A percentile compares a stretch with the other conserved stretches of the same genome.
phyloP scores from a whole-genome alignment of 2,888 invertebrate species.

The Euproctis similis region DNA sequence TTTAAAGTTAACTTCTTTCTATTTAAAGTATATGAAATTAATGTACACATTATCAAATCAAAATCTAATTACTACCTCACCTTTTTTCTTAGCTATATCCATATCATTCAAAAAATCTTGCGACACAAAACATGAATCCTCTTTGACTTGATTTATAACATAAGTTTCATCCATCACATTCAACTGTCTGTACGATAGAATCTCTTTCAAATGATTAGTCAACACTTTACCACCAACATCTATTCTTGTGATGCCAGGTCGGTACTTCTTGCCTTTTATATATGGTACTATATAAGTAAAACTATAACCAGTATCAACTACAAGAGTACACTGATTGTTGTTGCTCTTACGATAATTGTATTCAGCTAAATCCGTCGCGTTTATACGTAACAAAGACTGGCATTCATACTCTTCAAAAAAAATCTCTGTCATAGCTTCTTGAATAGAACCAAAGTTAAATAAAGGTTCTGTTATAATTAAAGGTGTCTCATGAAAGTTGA shows the following conservation, averaged over 20 bases:
- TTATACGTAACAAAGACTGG: conserved; percentile 85
- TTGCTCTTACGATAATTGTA: conserved; percentile 77
- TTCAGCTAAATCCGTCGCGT: conserved; percentile 87
- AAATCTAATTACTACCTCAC: no score
- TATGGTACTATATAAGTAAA: conserved; percentile 96
- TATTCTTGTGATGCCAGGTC: conserved; percentile 83
- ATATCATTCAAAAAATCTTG: conserved; percentile 88
- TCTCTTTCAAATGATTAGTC: conserved; percentile 98
- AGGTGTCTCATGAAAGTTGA: conserved; percentile 84
- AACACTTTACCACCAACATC: conserved; percentile 97
- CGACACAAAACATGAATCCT: conserved; percentile 96
- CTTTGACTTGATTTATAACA: conserved; percentile 98
- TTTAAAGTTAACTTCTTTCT: no score
- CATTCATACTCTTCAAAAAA: conserved; percentile 98
- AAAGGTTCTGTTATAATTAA: conserved; percentile 95
- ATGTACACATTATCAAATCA: no score
- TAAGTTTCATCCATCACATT: conserved; percentile 99
- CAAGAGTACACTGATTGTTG: conserved; percentile 81
- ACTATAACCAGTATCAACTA: conserved; percentile 97
- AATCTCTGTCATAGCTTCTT: conserved; percentile 96
- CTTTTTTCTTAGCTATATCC: conserved; percentile 76
- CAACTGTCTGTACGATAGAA: conserved; percentile 95
- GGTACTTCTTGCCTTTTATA: conserved; percentile 82
- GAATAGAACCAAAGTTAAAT: conserved; percentile 93
- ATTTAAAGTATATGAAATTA: no score